Conservation (phyloP, 2,888 invertebrate genomes). For the Dicyrtomina minuta region DNA sequence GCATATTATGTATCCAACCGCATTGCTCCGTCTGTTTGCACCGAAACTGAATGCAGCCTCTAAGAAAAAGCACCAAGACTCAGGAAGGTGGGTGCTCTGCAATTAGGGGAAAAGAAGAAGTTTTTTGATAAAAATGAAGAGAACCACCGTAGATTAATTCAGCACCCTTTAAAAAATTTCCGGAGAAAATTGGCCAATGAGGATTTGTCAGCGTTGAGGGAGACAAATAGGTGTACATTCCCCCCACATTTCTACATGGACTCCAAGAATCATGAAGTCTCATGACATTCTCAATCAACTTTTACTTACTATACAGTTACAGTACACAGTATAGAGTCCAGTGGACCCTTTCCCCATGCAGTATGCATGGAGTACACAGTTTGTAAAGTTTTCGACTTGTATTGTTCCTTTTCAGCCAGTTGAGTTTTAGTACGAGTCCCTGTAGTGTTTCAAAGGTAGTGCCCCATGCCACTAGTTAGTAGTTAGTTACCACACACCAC, state of each 20-base stretch:
- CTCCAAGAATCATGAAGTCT: conserved; percentile 9
- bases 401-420: background rate
- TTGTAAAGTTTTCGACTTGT: no score
- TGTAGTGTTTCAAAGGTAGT: no score
- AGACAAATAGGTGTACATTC: conserved; percentile 21
- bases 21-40: no score
- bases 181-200: conserved; percentile 11
- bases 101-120: conserved; percentile 12
- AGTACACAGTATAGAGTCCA: no score
- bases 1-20: background rate
- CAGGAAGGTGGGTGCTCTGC: background rate
- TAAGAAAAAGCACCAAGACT: background rate
- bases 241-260: conserved; percentile 27
- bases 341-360: background rate
- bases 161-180: conserved; percentile 2
- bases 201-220: conserved; percentile 25
- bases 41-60: no score
- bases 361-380: background rate
- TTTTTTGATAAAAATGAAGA: conserved; percentile 21
- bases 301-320: conserved; percentile 5
- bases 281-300: conserved; percentile 22
- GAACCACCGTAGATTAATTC: conserved; percentile 12
- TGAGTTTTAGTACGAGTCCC: background rate
- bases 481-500: no score
- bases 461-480: no score